Evolutionary conservation across 1,140 invertebrate species (phyloP), one percentile per base, ranked within the genome.

Genomic region (Drosophila burlai): DNA sequence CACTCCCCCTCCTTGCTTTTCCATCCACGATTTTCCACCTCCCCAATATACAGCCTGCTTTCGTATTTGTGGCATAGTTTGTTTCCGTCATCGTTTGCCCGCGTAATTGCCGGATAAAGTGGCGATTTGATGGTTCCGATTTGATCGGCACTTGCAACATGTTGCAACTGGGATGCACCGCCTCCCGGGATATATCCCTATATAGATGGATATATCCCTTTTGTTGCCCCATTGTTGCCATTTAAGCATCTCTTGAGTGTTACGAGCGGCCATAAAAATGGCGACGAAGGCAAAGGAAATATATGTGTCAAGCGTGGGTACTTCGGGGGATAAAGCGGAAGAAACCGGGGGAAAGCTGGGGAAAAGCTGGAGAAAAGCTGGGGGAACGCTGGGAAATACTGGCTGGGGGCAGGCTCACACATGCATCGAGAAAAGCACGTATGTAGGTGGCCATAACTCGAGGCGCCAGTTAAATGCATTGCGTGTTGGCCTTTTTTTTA

Each of bases 101-200:
- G 50, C 57, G 83, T 87, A 86, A 86, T 86, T 87, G 83, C 83
- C 68, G 79, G 83, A 80, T 86, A 86, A 87, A 87, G 83, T 77
- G 80, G 76, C 69, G 80, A 83, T 87, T 86, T 86, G 83, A 87
- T 87, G 76, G 68, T 46, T 38, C 18, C 46, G 34, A 55, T 38
- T 55, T 57, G 36, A 73, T 52, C 50, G 67, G 40, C 76, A 64
- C 67, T 73, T 83, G 76, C 76, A 68, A 66, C 80, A 86, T 87
- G 72, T 77, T 86, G 80, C 80, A 86, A 61, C 76, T 31, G 67
- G 61, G 64, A 59, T 63, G 47, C 60, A 43, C 29, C 36, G 15
- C 54, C 50, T 58, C 18, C 40, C 11, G 8, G n/a, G 26, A 0
- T 31, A n/a, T 11, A 29, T 47, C 3, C 21, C 10, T 11, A 26